Percentiles rank a stretch among this genome's conserved stretches.
These are phyloP conservation scores for Cnemophilus loriae DNA, from an alignment of 2,113 vertebrate species.

Conservation along the genomic window DNA sequence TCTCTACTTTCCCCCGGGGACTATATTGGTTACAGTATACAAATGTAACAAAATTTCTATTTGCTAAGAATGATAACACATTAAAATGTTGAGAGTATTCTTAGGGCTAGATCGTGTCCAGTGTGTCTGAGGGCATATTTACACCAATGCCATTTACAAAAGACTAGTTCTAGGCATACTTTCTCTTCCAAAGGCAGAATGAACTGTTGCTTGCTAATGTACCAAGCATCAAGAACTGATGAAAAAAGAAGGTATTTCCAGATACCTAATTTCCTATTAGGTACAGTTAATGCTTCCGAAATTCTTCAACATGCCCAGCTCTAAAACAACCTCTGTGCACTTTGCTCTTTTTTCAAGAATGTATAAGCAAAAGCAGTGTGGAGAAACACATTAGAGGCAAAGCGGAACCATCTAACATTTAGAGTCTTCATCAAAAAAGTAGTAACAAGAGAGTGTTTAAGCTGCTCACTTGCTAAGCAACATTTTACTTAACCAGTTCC, in stretches of 20 bases:
- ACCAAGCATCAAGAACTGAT: not conserved
- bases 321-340: not conserved
- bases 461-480: not conserved
- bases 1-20: not conserved
- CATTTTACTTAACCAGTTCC: not conserved
- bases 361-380: not conserved
- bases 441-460: not conserved
- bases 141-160: not conserved
- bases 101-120: not conserved
- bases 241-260: not conserved
- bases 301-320: not conserved
- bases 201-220: not conserved
- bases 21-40: not conserved
- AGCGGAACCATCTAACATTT: rapidly evolving
- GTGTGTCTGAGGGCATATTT: not conserved
- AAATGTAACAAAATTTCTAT: not conserved
- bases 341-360: not conserved
- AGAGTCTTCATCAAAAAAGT: not conserved
- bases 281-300: not conserved
- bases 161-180: not conserved
- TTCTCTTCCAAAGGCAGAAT: not conserved
- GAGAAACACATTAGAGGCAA: not conserved
- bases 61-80: not conserved
- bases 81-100: not conserved
- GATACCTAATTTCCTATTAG: not conserved